These are phyloP conservation scores for Parthenolecanium corni DNA, from an alignment of 2,888 invertebrate genomes.

Conservation along the genomic window DNA sequence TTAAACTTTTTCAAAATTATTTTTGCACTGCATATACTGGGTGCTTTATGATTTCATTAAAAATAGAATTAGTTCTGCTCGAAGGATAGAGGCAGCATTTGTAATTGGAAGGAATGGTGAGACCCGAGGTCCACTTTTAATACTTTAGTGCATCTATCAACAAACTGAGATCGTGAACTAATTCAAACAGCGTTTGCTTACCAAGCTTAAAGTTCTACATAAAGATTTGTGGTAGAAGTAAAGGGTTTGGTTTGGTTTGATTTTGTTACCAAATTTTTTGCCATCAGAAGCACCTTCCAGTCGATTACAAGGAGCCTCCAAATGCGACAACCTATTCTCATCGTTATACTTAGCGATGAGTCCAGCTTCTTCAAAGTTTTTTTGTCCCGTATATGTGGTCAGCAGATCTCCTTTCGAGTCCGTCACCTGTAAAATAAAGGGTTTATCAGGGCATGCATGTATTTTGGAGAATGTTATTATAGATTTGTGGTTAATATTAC, in stretches of 20 bases:
- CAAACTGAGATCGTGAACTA: too few species aligned
- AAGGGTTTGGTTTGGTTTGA: constrained; percentile 57
- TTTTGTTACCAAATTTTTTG: constrained; percentile 66
- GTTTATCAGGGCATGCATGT: background rate
- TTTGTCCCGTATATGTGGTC: constrained; percentile 61
- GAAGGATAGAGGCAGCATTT: too few species aligned
- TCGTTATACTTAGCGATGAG: constrained; percentile 66
- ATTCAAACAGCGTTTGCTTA: constrained; percentile 43
- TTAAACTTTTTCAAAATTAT: too few species aligned
- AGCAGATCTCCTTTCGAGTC: constrained; percentile 67
- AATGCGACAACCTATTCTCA: constrained; percentile 59
- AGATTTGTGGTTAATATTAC: too few species aligned
- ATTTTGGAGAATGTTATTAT: background rate
- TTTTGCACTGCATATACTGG: too few species aligned
- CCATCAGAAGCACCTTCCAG: constrained; percentile 70
- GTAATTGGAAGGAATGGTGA: too few species aligned
- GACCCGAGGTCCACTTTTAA: too few species aligned
- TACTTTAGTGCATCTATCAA: too few species aligned
- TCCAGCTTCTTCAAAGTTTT: constrained; percentile 52
- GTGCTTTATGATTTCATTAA: too few species aligned
- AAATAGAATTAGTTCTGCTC: too few species aligned
- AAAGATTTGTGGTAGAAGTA: constrained; percentile 73
- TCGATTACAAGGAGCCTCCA: constrained; percentile 63
- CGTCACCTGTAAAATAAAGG: constrained; percentile 55
- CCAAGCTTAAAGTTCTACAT: constrained; percentile 68